phyloP scores from a whole-genome alignment of 2,113 vertebrate genomes.

The Anolis sagrei region DNA sequence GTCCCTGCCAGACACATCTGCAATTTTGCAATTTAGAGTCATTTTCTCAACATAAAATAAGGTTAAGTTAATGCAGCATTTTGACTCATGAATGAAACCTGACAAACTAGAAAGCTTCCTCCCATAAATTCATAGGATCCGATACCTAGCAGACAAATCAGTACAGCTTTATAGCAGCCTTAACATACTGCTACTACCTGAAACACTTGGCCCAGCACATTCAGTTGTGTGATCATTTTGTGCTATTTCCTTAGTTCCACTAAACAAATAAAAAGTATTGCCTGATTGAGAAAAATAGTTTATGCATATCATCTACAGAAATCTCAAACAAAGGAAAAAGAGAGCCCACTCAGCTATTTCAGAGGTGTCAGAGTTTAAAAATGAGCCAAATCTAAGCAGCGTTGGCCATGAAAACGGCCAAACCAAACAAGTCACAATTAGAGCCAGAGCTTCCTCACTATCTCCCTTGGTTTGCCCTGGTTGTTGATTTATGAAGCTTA shows the following conservation, averaged over 20 bases:
- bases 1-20: too few species aligned
- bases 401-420: constrained; percentile 68
- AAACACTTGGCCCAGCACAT: not conserved
- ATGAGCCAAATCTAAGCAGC: constrained; percentile 69
- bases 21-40: too few species aligned
- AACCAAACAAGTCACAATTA: constrained; percentile 76
- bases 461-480: constrained; percentile 54
- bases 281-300: constrained; percentile 45
- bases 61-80: too few species aligned
- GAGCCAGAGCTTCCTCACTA: constrained; percentile 59
- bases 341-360: constrained; percentile 60
- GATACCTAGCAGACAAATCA: not conserved
- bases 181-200: constrained; percentile 1
- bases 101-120: not conserved
- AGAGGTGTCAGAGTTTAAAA: constrained; percentile 68
- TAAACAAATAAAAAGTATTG: constrained; percentile 28
- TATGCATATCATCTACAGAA: constrained; percentile 32
- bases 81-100: too few species aligned
- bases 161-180: not conserved
- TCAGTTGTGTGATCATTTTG: constrained; percentile 26
- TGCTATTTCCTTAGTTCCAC: constrained; percentile 1
- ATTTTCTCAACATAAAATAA: too few species aligned
- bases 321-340: constrained; percentile 49
- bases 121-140: fast-evolving
- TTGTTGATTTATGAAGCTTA: constrained; percentile 66